Conservation (phyloP, 1,140 invertebrate genomes). For the Cotesia vestalis region DNA sequence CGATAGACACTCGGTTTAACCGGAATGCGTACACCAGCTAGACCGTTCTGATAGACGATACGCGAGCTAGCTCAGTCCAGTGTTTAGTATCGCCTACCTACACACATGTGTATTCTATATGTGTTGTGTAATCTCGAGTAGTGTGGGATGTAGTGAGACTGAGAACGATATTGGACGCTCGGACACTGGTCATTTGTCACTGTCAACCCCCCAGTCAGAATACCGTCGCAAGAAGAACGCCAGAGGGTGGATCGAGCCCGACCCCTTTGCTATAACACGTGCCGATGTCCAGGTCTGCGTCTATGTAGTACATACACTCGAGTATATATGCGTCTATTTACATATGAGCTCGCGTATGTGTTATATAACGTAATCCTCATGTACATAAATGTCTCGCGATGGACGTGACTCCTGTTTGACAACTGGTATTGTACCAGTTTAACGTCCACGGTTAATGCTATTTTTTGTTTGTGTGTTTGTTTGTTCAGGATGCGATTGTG, state of each 20-base stretch:
- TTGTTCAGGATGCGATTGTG: no score
- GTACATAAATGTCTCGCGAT: slow-evolving; percentile 16
- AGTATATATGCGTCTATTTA: slow-evolving; percentile 34
- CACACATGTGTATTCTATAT: no score
- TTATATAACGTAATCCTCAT: slow-evolving; percentile 23
- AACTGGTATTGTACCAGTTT: background rate
- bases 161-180: slow-evolving; percentile 46
- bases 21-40: slow-evolving; percentile 15
- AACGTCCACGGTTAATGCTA: background rate
- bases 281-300: slow-evolving; percentile 48
- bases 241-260: slow-evolving; percentile 46
- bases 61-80: slow-evolving; percentile 38
- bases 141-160: no score
- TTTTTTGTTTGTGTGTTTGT: background rate
- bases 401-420: slow-evolving; percentile 5
- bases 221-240: slow-evolving; percentile 45
- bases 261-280: slow-evolving; percentile 51
- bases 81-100: no score
- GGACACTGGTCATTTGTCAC: slow-evolving; percentile 58
- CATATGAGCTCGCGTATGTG: slow-evolving; percentile 3
- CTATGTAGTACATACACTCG: slow-evolving; percentile 26
- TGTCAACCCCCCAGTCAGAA: slow-evolving; percentile 48
- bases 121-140: slow-evolving; percentile 8
- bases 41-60: slow-evolving; percentile 39
- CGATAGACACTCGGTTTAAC: slow-evolving; percentile 20